Conservation (phyloP, 2,113 vertebrate species). For the Saccopteryx bilineata region DNA sequence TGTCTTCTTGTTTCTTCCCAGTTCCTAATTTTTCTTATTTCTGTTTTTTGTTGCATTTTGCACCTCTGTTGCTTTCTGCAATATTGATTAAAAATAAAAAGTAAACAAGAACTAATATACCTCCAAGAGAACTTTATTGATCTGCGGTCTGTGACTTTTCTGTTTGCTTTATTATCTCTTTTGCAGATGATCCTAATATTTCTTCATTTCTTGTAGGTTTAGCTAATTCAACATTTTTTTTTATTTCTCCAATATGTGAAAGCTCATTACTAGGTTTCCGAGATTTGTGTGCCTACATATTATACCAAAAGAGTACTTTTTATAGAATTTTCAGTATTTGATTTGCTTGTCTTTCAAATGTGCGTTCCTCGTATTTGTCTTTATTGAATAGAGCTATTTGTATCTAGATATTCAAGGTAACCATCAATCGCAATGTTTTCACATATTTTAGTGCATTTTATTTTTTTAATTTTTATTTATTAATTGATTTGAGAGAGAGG, state of each 20-base stretch:
- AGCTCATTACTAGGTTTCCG: conserved; percentile 58
- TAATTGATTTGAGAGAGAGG: too few species aligned
- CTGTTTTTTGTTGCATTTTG: neutral
- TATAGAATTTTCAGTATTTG: neutral
- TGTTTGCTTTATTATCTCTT: conserved; percentile 63
- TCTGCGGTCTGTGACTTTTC: conserved; percentile 50
- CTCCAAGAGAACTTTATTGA: conserved; percentile 28
- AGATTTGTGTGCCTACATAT: conserved; percentile 19
- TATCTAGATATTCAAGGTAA: neutral
- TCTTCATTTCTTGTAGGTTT: conserved; percentile 57
- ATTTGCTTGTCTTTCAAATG: neutral
- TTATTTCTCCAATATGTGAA: conserved; percentile 33
- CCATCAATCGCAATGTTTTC: neutral
- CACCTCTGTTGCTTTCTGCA: neutral
- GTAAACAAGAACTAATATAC: conserved; percentile 43
- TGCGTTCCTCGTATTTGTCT: neutral
- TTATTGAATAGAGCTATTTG: neutral
- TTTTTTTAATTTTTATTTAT: too few species aligned
- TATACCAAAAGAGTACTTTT: conserved; percentile 5
- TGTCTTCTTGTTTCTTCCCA: neutral
- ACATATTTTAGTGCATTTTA: neutral
- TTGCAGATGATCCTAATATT: conserved; percentile 71
- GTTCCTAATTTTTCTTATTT: conserved; percentile 42
- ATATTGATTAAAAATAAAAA: conserved; percentile 64
- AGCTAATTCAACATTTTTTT: conserved; percentile 60